These are phyloP conservation scores for Ornithorhynchus anatinus DNA, from an alignment of 2,113 vertebrate genomes.

Conservation along the genomic window DNA sequence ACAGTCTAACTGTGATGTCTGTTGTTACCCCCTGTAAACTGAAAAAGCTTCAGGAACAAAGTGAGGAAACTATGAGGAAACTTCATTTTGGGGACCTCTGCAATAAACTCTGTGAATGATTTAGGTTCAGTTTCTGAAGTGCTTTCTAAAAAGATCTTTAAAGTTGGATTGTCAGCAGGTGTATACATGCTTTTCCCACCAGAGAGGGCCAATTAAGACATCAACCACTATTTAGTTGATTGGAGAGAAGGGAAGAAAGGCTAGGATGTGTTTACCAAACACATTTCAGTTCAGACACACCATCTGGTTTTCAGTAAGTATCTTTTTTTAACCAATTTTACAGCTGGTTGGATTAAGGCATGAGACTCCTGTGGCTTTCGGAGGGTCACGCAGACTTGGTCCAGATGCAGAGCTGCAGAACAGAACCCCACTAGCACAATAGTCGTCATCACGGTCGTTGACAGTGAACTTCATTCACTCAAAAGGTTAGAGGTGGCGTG, in stretches of 20 bases:
- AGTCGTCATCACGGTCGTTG: too few species aligned
- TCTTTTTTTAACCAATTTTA: conserved; percentile 6
- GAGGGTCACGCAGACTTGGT: background rate
- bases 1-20: too few species aligned
- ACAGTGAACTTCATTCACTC: too few species aligned
- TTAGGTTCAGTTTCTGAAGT: conserved; percentile 40
- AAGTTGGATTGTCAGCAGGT: conserved; percentile 3
- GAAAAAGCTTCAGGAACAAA: background rate
- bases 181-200: background rate
- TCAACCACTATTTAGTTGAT: conserved; percentile 10
- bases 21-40: accelerated
- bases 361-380: background rate
- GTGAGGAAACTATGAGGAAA: too few species aligned
- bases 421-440: background rate
- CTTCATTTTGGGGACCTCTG: background rate
- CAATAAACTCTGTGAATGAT: background rate
- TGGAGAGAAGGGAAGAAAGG: background rate
- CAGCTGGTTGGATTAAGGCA: background rate
- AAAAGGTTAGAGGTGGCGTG: too few species aligned
- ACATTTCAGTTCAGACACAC: background rate
- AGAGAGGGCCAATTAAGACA: conserved; percentile 18
- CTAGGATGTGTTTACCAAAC: background rate
- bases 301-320: background rate
- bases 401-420: background rate
- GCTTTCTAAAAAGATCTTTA: conserved; percentile 20